phyloP scores from a whole-genome alignment of 2,888 invertebrate species.

The Schizaphis graminum region DNA sequence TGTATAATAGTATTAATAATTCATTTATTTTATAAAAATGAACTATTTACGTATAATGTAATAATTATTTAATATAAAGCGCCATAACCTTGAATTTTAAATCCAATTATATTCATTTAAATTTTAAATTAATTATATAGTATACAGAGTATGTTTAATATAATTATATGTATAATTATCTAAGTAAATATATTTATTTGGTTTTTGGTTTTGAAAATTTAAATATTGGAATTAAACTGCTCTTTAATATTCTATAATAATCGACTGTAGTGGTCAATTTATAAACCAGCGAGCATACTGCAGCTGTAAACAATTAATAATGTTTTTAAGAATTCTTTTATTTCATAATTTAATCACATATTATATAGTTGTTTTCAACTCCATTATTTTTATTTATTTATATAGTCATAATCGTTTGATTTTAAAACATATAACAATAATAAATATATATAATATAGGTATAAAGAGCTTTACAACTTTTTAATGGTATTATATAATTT shows the following conservation, averaged over 20 bases:
- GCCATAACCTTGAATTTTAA: not conserved
- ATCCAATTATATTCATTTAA: not conserved
- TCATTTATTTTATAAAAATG: not conserved
- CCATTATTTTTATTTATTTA: not conserved
- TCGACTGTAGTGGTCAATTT: not conserved
- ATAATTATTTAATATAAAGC: not conserved
- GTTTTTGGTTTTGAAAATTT: not conserved
- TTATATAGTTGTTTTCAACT: not conserved
- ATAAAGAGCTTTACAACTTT: not conserved
- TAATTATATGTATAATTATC: not conserved
- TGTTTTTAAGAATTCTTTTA: not conserved
- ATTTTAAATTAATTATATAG: not conserved
- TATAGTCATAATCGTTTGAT: not conserved
- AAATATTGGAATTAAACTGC: not conserved
- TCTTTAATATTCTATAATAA: not conserved
- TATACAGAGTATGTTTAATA: not conserved
- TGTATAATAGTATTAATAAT: not conserved
- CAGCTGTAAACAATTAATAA: not conserved
- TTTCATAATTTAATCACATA: not conserved
- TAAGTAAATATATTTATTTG: not conserved
- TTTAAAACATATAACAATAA: not conserved
- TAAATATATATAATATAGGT: not conserved
- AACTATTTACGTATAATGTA: not conserved
- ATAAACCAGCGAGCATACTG: not conserved
- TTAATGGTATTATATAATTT: not conserved